Evolutionary conservation across 2,888 invertebrate species (phyloP).

Genomic region (Noctua janthina): DNA sequence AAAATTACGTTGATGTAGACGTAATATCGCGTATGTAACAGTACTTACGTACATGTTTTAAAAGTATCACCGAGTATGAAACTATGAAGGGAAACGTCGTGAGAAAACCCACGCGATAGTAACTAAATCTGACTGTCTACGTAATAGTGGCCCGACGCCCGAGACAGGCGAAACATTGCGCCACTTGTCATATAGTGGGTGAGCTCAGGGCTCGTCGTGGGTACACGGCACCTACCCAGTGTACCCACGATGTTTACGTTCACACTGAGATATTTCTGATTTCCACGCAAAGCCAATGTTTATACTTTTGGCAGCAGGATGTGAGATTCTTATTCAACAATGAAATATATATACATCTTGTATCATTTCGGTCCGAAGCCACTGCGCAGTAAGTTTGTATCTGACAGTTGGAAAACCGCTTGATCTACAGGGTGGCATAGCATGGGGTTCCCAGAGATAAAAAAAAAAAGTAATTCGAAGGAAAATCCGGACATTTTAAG

Average conservation of each 20-base stretch:
- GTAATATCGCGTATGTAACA: slow-evolving; percentile 6
- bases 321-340: slow-evolving; percentile 34
- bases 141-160: slow-evolving; percentile 13
- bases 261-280: slow-evolving; percentile 20
- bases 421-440: neutral
- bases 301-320: slow-evolving; percentile 37
- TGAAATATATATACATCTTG: slow-evolving; percentile 16
- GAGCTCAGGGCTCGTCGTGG: slow-evolving; percentile 26
- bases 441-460: neutral
- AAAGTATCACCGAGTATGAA: slow-evolving; percentile 34
- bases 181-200: slow-evolving; percentile 28
- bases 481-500: neutral
- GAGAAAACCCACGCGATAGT: slow-evolving; percentile 48
- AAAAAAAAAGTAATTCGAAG: too few relatives aligned
- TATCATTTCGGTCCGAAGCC: neutral
- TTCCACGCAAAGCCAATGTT: slow-evolving; percentile 40
- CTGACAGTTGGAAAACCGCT: slow-evolving; percentile 1
- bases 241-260: slow-evolving; percentile 30
- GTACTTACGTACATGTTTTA: slow-evolving; percentile 13
- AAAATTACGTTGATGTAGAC: slow-evolving; percentile 14
- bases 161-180: slow-evolving; percentile 27
- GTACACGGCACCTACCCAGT: slow-evolving; percentile 12
- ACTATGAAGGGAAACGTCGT: slow-evolving; percentile 47
- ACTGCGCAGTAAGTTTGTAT: slow-evolving; percentile 1
- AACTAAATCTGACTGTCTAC: slow-evolving; percentile 39